These are phyloP conservation scores for Drepana falcataria DNA, from an alignment of 2,888 invertebrate genomes.

Conservation along the genomic window DNA sequence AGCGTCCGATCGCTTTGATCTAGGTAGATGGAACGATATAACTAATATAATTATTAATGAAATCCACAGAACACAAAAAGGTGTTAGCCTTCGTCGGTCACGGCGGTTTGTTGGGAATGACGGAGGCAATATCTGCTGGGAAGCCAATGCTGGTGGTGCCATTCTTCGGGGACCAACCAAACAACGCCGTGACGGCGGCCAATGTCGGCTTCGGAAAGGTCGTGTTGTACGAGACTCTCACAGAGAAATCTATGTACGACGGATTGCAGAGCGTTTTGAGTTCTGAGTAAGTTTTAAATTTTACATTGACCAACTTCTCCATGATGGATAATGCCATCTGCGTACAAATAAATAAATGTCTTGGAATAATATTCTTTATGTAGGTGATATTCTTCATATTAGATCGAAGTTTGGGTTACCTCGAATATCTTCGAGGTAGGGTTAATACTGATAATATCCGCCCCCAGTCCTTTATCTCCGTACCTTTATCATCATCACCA, in stretches of 20 bases:
- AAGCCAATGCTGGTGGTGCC: slow-evolving; percentile 81
- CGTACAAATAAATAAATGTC: too few relatives aligned
- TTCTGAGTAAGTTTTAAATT: slow-evolving; percentile 65
- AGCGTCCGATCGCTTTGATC: too few relatives aligned
- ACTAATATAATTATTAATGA: neutral
- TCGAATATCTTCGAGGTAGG: too few relatives aligned
- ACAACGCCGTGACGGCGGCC: slow-evolving; percentile 74
- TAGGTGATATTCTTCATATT: too few relatives aligned
- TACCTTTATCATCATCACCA: too few relatives aligned
- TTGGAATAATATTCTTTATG: too few relatives aligned
- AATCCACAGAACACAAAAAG: slow-evolving; percentile 76
- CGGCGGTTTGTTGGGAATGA: slow-evolving; percentile 80
- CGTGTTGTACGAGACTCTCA: slow-evolving; percentile 67
- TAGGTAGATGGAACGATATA: too few relatives aligned
- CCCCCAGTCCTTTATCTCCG: too few relatives aligned
- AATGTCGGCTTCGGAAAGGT: slow-evolving; percentile 72
- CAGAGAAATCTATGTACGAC: slow-evolving; percentile 69
- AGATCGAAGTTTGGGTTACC: too few relatives aligned
- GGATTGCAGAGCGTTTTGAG: slow-evolving; percentile 72
- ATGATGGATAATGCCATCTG: too few relatives aligned
- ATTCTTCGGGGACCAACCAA: slow-evolving; percentile 81
- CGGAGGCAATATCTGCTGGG: slow-evolving; percentile 79
- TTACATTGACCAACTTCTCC: too few relatives aligned
- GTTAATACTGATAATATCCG: too few relatives aligned
- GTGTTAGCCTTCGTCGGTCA: slow-evolving; percentile 80